phyloP scores from a whole-genome alignment of 64 coral and sea anemone genomes.

The Stylophora pistillata region DNA sequence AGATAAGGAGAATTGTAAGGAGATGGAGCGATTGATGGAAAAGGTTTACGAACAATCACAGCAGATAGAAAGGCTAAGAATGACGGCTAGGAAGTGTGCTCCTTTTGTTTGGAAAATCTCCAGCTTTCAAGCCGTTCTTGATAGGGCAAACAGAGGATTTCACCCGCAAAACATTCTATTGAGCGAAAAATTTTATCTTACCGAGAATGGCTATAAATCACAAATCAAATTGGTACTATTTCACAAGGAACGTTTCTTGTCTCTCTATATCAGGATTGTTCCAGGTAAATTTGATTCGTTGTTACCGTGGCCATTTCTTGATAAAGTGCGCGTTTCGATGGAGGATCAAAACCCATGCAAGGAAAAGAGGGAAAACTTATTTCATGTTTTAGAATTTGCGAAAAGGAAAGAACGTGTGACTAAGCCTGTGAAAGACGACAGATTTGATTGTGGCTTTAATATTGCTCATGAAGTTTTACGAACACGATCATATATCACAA shows the following conservation, averaged over 20 bases:
- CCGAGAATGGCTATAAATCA: conserved; percentile 21
- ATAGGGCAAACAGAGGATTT: background rate
- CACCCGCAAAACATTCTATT: background rate
- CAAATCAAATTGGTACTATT: conserved; percentile 5
- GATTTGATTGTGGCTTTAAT: background rate
- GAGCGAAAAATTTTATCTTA: conserved; percentile 31
- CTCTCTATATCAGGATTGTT: conserved; percentile 6
- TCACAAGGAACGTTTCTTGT: background rate
- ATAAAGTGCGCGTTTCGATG: conserved; percentile 9
- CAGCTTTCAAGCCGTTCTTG: conserved; percentile 6
- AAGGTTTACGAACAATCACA: background rate
- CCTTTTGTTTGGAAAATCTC: conserved; percentile 32
- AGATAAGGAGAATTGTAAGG: no score
- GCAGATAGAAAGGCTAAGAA: background rate
- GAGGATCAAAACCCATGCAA: conserved; percentile 16
- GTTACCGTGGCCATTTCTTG: conserved; percentile 31
- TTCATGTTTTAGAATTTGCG: background rate
- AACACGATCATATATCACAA: conserved; percentile 1
- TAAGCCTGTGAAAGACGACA: background rate
- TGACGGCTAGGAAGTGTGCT: background rate
- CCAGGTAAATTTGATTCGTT: conserved; percentile 48
- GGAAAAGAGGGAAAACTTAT: background rate
- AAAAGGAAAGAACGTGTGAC: no score
- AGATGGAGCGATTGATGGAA: background rate
- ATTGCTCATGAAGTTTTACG: background rate